These are phyloP conservation scores for Gobio occitaniae DNA, from an alignment of 2,797 vertebrate species.

Conservation along the genomic window DNA sequence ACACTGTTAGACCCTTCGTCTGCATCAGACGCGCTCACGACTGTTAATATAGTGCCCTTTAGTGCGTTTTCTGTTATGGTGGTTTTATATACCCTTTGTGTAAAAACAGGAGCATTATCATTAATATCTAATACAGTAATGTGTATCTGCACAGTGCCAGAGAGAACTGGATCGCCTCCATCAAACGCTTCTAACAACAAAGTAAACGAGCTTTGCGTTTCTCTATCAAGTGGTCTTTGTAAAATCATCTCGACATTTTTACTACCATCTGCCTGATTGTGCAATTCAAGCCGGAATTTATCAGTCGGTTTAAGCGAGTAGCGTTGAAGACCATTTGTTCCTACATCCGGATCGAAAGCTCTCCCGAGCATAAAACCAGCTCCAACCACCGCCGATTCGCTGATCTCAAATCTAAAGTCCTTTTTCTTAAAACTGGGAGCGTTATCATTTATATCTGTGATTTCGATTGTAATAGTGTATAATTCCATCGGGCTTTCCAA, in stretches of 20 bases:
- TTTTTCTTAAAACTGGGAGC: constrained; percentile 66
- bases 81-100: constrained; percentile 66
- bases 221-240: constrained; percentile 71
- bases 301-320: constrained; percentile 70
- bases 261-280: constrained; percentile 62
- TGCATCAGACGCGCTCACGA: constrained; percentile 71
- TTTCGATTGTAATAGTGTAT: constrained; percentile 69
- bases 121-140: constrained; percentile 69
- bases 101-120: constrained; percentile 77
- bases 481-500: constrained; percentile 77
- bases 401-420: constrained; percentile 70
- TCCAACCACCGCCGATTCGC: constrained; percentile 69
- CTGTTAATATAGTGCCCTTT: constrained; percentile 62
- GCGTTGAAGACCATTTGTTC: constrained; percentile 69
- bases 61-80: constrained; percentile 65
- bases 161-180: constrained; percentile 70
- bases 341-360: constrained; percentile 72
- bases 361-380: constrained; percentile 71
- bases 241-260: constrained; percentile 75
- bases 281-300: constrained; percentile 69
- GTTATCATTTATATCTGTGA: constrained; percentile 78
- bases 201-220: constrained; percentile 62
- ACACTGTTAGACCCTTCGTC: constrained; percentile 69
- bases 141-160: constrained; percentile 70
- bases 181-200: constrained; percentile 69